phyloP scores from a whole-genome alignment of 64 coral and sea anemone species.

The Dendronephthya gigantea region DNA sequence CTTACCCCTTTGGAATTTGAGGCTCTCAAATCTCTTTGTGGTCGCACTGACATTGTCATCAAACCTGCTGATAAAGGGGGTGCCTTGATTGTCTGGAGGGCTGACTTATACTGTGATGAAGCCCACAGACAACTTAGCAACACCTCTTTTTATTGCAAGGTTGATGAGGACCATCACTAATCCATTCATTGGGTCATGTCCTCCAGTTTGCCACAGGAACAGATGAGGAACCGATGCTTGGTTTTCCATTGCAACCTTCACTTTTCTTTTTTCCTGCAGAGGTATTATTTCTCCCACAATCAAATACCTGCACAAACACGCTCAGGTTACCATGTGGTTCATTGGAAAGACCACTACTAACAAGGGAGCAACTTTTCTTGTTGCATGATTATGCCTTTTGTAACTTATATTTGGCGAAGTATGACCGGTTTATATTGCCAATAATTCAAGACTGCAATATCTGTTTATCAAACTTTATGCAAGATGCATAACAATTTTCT shows the following conservation, averaged over 20 bases:
- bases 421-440: background rate
- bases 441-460: background rate
- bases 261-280: background rate
- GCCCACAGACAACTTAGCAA: too few species aligned
- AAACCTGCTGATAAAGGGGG: too few species aligned
- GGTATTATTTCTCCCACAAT: background rate
- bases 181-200: background rate
- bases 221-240: background rate
- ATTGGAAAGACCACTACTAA: background rate
- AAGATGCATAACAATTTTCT: background rate
- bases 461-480: background rate
- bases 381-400: background rate
- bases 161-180: too few species aligned
- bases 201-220: background rate
- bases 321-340: constrained; percentile 7
- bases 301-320: constrained; percentile 1
- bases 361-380: background rate
- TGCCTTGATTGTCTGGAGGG: too few species aligned
- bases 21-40: too few species aligned
- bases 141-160: too few species aligned
- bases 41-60: too few species aligned
- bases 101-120: too few species aligned
- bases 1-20: too few species aligned
- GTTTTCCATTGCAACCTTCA: background rate
- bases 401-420: background rate